Percentiles rank a stretch among this genome's conserved stretches.
Conservation (phyloP, 2,797 vertebrate species). For the Stomatorhinus walkeri region DNA sequence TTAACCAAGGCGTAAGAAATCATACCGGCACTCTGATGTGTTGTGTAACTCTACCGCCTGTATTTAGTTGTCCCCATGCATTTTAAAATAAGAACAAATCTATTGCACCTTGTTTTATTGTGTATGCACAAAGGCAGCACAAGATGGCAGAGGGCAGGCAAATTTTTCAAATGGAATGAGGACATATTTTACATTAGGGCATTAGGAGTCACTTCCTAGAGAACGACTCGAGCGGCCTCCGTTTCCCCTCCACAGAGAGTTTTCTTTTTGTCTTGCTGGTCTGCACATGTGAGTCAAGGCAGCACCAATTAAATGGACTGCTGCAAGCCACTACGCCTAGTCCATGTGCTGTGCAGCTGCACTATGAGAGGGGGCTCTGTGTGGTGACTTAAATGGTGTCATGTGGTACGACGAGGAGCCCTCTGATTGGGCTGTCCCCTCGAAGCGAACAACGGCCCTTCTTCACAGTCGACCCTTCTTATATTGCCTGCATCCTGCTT, state of each 20-base stretch:
- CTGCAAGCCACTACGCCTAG: constrained; percentile 26
- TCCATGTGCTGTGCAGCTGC: constrained; percentile 29
- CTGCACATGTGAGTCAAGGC: neutral
- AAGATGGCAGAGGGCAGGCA: constrained; percentile 6
- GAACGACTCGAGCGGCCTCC: neutral
- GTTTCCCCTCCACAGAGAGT: neutral
- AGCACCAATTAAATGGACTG: constrained; percentile 32
- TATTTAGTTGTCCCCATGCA: neutral
- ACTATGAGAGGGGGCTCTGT: neutral
- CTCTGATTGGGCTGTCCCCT: constrained; percentile 20
- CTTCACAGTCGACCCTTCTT: neutral
- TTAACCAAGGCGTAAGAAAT: neutral
- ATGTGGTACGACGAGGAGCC: constrained; percentile 38
- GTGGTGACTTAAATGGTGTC: constrained; percentile 33
- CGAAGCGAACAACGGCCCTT: neutral
- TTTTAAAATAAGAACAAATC: constrained; percentile 4
- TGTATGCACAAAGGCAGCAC: neutral
- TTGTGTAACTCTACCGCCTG: neutral
- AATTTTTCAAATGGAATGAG: neutral
- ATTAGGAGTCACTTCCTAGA: neutral
- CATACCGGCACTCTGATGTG: neutral
- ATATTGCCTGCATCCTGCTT: neutral
- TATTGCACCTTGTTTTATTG: neutral
- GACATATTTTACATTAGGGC: constrained; percentile 4
- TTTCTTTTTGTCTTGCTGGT: neutral